These are phyloP conservation scores for Phania funesta DNA, from an alignment of 2,888 invertebrate genomes.

Conservation along the genomic window DNA sequence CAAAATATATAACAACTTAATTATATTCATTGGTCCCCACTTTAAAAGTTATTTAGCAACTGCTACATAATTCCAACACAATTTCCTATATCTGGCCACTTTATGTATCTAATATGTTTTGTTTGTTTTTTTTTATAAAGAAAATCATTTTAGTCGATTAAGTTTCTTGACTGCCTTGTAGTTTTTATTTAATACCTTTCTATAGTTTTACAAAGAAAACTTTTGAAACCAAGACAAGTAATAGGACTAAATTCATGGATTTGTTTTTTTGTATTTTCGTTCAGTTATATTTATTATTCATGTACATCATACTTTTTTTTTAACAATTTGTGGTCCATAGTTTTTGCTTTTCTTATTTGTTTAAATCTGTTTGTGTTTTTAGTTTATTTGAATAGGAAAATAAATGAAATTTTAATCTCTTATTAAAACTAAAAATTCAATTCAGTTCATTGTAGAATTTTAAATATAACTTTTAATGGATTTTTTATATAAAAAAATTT, in stretches of 20 bases:
- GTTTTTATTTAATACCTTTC: background rate
- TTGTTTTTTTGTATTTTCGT: constrained; percentile 4
- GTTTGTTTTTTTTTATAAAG: background rate
- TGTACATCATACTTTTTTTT: constrained; percentile 22
- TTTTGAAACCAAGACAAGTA: constrained; percentile 33
- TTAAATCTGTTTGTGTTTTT: constrained; percentile 11
- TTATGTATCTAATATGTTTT: background rate
- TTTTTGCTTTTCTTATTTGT: constrained; percentile 29
- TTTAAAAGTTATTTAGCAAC: background rate
- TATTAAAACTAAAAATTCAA: constrained; percentile 14
- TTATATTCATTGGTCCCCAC: constrained; percentile 42
- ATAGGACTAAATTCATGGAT: constrained; percentile 6
- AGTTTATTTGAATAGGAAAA: constrained; percentile 32
- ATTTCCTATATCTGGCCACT: constrained; percentile 19
- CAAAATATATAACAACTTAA: background rate
- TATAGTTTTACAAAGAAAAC: constrained; percentile 6
- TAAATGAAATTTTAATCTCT: constrained; percentile 31
- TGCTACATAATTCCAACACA: background rate
- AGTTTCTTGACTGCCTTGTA: background rate
- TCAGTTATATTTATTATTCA: constrained; percentile 19
- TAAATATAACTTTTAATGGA: background rate
- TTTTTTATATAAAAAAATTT: constrained; percentile 3
- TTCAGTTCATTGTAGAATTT: constrained; percentile 31
- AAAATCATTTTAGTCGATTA: constrained; percentile 46
- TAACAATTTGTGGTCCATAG: constrained; percentile 52